Conservation (phyloP, 2,797 vertebrate genomes). For the Brachyalestes nurse region DNA sequence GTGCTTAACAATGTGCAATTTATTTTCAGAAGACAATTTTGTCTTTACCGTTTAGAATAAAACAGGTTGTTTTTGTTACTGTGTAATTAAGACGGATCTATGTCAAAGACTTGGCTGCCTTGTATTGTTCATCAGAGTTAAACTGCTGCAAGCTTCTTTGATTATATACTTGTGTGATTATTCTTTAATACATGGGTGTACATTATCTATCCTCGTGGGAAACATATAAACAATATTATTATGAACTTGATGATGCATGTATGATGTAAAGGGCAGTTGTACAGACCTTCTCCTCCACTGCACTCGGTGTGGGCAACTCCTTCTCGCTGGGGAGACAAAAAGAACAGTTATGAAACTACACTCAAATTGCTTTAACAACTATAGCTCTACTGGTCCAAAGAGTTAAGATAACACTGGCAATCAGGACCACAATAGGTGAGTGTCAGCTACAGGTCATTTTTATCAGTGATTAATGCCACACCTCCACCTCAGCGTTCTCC, state of each 20-base stretch:
- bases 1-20: no score
- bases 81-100: no score
- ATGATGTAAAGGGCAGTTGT: background rate
- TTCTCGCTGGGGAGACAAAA: slow-evolving; percentile 77
- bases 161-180: no score
- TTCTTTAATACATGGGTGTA: no score
- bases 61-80: background rate
- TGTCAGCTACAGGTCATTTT: background rate
- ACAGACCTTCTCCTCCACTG: slow-evolving; percentile 85
- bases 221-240: background rate
- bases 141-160: no score
- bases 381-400: background rate
- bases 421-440: background rate
- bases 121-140: no score
- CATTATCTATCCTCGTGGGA: background rate
- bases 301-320: slow-evolving; percentile 83
- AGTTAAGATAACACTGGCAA: background rate
- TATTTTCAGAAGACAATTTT: no score
- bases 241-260: background rate
- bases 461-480: background rate
- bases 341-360: slow-evolving; percentile 18
- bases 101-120: no score
- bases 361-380: background rate
- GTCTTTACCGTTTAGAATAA: no score
- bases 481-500: background rate